Evolutionary conservation across 2,797 vertebrate species (phyloP).

Genomic region (Peromyscus nudipes): DNA sequence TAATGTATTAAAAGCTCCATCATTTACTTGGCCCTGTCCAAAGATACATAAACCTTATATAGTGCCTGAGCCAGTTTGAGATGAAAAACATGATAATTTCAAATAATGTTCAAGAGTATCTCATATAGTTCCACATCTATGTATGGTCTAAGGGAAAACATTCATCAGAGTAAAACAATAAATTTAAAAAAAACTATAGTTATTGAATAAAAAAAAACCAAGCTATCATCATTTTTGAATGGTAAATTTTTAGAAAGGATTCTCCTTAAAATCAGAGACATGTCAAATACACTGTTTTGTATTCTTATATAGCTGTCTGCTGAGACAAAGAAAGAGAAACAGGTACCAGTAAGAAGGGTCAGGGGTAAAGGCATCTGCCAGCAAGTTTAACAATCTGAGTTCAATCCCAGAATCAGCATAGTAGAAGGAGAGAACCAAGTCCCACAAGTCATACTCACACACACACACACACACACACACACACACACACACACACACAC

Average conservation of each 20-base stretch:
- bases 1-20: background rate
- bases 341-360: background rate
- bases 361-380: no score
- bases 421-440: background rate
- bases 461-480: background rate
- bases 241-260: background rate
- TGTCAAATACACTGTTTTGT: background rate
- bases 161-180: background rate
- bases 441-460: background rate
- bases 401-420: no score
- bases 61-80: background rate
- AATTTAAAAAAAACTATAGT: background rate
- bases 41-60: background rate
- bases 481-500: background rate
- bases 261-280: background rate
- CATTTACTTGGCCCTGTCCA: background rate
- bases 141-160: background rate
- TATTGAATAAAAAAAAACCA: background rate
- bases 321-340: background rate
- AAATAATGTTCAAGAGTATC: background rate
- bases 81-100: background rate
- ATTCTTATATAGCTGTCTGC: background rate
- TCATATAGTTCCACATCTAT: background rate
- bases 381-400: background rate
- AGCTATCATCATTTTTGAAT: background rate